Evolutionary conservation across 2,888 invertebrate species (phyloP), one percentile per base, ranked within the genome.

Genomic region (Amphipyra tragopoginis): DNA sequence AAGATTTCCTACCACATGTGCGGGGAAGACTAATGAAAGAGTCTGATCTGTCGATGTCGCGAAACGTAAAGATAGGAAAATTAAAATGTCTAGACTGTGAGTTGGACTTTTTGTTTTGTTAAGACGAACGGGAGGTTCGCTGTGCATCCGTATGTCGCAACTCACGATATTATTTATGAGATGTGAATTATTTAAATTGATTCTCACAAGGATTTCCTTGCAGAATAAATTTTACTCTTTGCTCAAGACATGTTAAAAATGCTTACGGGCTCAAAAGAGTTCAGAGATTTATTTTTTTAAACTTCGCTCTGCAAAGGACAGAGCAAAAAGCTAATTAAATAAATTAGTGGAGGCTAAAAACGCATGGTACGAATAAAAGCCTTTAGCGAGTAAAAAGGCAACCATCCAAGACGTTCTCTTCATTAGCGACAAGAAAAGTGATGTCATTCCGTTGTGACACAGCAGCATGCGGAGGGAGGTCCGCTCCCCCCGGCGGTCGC

Each of bases 341-440:
- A 81, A 84, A 84, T 83, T 80, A 81, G 75, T 73, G 59, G 75
- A 77, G 75, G 72, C 78, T 85, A 74, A 79, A 77, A 87, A 83
- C 81, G 82, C 81, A 83, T 86, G 85, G 77, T 78, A 70, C 73
- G 80, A 82, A 83, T 79, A 84, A 83, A 86, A 87, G 86, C 80
- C 86, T 86, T 84, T 76, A 70, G 83, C 81, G 74, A 81, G 81
- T 81, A 82, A 89, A 91, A 92, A 91, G 86, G 85, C 87, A 86
- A 86, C 86, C 83, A 84, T 87, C 87, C 84, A 85, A 93, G 93
- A 92, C 91, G 92, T 89, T 91, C 90, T 93, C 93, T 94, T 94
- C 93, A 94, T 94, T 94, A 94, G 93, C 91, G 92, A 92, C 93
- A 93, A 93, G 93, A 93, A 93, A 93, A 93, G 93, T 93, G 93